Conservation (phyloP, 2,888 invertebrate species). For the Cryptocephalus primarius region DNA sequence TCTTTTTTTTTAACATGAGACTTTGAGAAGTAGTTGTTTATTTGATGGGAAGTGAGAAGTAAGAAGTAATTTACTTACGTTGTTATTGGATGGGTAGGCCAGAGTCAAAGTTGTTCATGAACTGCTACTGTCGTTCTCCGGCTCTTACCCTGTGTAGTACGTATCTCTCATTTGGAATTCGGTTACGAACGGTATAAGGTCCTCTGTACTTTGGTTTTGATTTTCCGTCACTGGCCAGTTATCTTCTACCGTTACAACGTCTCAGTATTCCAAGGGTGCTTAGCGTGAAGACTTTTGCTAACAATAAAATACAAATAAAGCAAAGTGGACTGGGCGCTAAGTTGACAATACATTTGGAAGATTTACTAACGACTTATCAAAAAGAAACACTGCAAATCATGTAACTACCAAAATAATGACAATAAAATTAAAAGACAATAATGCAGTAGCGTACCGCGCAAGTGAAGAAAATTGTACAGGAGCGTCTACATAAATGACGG, state of each 20-base stretch:
- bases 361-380: background rate
- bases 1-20: too few relatives aligned
- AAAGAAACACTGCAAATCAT: background rate
- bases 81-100: too few relatives aligned
- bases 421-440: background rate
- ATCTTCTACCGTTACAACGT: slow-evolving; percentile 10
- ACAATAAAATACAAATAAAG: background rate
- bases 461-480: background rate
- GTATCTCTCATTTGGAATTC: too few relatives aligned
- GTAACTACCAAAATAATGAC: background rate
- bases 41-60: too few relatives aligned
- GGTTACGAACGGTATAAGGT: too few relatives aligned
- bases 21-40: too few relatives aligned
- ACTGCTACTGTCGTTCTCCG: slow-evolving; percentile 12
- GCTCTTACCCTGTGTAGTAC: too few relatives aligned
- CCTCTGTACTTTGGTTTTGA: too few relatives aligned
- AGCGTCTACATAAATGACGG: background rate
- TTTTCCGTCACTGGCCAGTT: slow-evolving; percentile 15
- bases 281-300: too few relatives aligned
- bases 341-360: background rate
- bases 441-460: background rate
- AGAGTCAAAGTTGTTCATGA: slow-evolving; percentile 14
- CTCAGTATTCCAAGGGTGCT: background rate
- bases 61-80: too few relatives aligned
- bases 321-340: background rate